Evolutionary conservation across 1,140 invertebrate genomes (phyloP).

Genomic region (Hylaeus anthracinus): DNA sequence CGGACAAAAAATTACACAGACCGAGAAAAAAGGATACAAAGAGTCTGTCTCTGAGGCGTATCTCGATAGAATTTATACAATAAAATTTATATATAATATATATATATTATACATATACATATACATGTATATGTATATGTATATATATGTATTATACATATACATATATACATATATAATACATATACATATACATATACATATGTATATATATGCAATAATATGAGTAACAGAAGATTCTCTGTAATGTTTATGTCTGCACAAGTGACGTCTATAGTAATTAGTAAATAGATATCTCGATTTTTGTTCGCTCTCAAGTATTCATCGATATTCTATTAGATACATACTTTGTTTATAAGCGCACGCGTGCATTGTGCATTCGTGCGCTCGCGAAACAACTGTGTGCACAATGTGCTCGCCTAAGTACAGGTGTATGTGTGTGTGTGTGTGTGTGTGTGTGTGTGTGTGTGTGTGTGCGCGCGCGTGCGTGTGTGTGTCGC

Average conservation of each 20-base stretch:
- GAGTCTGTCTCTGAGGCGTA: conserved; percentile 66
- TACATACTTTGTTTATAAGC: conserved; percentile 46
- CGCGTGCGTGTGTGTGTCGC: background rate
- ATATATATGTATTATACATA: conserved; percentile 55
- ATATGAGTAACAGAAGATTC: conserved; percentile 72
- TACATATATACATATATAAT: background rate
- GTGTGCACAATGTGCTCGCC: conserved; percentile 7
- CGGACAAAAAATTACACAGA: background rate
- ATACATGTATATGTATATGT: conserved; percentile 25
- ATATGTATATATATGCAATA: conserved; percentile 63
- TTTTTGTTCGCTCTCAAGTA: conserved; percentile 66
- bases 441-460: background rate
- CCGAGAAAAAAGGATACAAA: conserved; percentile 50
- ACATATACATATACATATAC: conserved; percentile 4
- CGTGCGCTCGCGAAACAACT: background rate
- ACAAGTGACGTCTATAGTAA: conserved; percentile 61
- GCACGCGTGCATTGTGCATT: background rate
- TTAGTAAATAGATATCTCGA: conserved; percentile 66
- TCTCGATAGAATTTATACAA: conserved; percentile 73
- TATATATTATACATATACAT: conserved; percentile 48
- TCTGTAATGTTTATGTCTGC: conserved; percentile 59
- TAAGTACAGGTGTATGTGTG: background rate
- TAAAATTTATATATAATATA: conserved; percentile 70
- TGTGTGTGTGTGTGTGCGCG: background rate
- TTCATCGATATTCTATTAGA: conserved; percentile 69